A percentile compares a stretch with the other conserved stretches of the same genome.
Conservation (phyloP, 2,797 vertebrate genomes). For the Myripristis murdjan region DNA sequence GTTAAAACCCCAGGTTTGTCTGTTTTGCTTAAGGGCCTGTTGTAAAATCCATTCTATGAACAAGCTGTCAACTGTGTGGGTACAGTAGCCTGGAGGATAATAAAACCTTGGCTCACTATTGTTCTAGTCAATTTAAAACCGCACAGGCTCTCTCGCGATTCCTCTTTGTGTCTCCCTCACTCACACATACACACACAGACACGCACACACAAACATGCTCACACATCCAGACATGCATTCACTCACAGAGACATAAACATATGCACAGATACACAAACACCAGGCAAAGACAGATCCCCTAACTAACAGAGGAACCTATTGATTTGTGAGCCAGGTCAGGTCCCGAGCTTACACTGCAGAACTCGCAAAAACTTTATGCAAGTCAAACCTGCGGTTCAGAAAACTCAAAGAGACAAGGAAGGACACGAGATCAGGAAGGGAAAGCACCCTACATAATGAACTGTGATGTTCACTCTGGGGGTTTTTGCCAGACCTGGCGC, state of each 20-base stretch:
- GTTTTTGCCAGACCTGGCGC: neutral
- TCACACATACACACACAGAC: neutral
- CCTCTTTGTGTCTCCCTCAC: conserved; percentile 16
- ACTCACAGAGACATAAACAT: conserved; percentile 1
- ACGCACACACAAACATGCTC: neutral
- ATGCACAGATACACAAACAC: conserved; percentile 2
- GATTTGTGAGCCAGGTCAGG: conserved; percentile 58
- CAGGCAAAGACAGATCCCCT: conserved; percentile 22
- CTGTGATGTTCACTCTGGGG: conserved; percentile 28
- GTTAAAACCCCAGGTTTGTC: conserved; percentile 39
- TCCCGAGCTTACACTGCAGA: conserved; percentile 21
- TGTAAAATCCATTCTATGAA: conserved; percentile 64
- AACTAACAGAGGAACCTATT: conserved; percentile 51
- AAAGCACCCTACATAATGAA: conserved; percentile 13
- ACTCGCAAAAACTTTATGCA: neutral
- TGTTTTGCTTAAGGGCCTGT: conserved; percentile 50
- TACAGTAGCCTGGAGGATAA: conserved; percentile 62
- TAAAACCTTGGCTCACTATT: conserved; percentile 57
- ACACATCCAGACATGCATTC: conserved; percentile 2
- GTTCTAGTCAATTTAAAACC: conserved; percentile 54
- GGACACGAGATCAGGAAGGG: conserved; percentile 2
- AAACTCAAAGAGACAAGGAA: conserved; percentile 29
- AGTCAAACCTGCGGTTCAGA: conserved; percentile 37
- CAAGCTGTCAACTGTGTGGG: conserved; percentile 60
- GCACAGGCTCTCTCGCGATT: conserved; percentile 5